Conservation (phyloP, 2,888 invertebrate genomes). For the Agrenia bidenticulata region DNA sequence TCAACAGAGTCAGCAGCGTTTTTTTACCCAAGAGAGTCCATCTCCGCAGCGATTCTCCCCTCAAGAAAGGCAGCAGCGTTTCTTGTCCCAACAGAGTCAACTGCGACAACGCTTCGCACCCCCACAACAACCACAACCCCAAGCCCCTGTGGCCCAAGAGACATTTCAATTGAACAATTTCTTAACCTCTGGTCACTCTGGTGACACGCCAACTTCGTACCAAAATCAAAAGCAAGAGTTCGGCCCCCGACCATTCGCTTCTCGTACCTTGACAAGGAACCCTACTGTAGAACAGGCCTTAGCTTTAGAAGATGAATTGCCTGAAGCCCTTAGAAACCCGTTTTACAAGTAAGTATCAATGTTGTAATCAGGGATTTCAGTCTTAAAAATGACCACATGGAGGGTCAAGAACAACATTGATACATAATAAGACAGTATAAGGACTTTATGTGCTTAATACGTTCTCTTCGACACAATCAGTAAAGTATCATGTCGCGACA, state of each 20-base stretch:
- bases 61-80: conserved; percentile 19
- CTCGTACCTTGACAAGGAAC: conserved; percentile 22
- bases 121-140: conserved; percentile 11
- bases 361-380: too few species aligned
- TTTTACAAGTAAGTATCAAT: conserved; percentile 50
- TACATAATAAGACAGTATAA: too few species aligned
- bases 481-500: too few species aligned
- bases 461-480: too few species aligned
- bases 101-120: neutral
- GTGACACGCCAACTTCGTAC: conserved; percentile 10
- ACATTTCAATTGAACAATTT: conserved; percentile 41
- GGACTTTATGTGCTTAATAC: too few species aligned
- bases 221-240: conserved; percentile 24
- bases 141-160: conserved; percentile 23
- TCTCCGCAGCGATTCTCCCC: conserved; percentile 19
- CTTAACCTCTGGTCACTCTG: conserved; percentile 25
- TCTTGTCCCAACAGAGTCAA: conserved; percentile 13
- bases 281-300: conserved; percentile 42
- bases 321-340: conserved; percentile 45
- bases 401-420: too few species aligned
- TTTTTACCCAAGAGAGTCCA: conserved; percentile 7
- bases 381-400: too few species aligned
- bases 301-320: conserved; percentile 44
- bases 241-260: conserved; percentile 25
- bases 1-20: conserved; percentile 7